Base-by-base conservation (phyloP, 2,797 vertebrate genomes). In the Aldrovandia affinis region DNA sequence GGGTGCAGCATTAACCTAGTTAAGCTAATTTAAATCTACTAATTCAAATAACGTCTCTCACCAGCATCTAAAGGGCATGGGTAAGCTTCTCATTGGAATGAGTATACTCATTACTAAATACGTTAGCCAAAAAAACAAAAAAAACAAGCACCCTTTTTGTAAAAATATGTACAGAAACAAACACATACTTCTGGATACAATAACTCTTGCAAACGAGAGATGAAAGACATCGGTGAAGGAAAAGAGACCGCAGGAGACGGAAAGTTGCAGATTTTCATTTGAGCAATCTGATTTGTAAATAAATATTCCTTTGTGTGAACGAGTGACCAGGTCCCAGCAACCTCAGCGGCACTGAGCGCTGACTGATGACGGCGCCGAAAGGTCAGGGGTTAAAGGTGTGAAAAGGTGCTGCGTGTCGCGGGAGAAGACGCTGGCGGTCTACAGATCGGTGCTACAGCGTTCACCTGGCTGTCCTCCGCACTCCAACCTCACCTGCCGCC, bases 31-130 rank as follows among this genome's bases (percentile, higher is more conserved):
- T 44, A 77, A 77, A 44, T 77, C 78, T 55, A 36, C 28, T 10
- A 57, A 63, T n/a, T 84, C 65, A 73, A 81, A 30, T 14, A 52
- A 36, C 75, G 50, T 78, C 44, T 73, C 79, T 75, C 36, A 57
- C 52, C 65, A 57, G 15, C 78, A 81, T 75, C 33, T 57, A 59
- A 80, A 84, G 44, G n/a, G 50, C 78, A 80, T 42, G 42, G 78
- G 78, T 61, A 52, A 22, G 36, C 18, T 73, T 75, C 63, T 84
- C 78, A 39, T 36, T 84, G 50, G 81, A 84, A 70, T 84, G 25
- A 80, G 44, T 80, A 50, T 42, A 70, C 80, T 70, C 78, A 81
- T 63, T 57, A 63, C 63, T 84, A 80, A 70, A 84, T 55, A 70
- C 8, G 30, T 77, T 77, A 54, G 47, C 42, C 50, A 78, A 55